phyloP scores from a whole-genome alignment of 2,797 vertebrate species.

The Nasua narica region DNA sequence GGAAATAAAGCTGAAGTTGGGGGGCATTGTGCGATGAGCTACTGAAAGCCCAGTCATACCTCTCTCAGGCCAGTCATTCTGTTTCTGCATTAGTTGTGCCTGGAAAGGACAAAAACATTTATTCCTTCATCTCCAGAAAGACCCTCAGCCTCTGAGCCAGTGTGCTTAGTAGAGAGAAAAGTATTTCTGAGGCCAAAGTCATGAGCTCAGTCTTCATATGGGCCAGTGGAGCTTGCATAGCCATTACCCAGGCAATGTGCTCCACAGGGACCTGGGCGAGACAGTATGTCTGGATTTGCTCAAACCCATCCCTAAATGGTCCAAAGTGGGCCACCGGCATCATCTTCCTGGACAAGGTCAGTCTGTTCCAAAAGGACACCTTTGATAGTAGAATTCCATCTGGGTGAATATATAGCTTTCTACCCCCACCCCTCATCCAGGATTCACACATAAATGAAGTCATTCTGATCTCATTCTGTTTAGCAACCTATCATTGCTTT shows the following conservation, averaged over 20 bases:
- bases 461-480: slow-evolving; percentile 25
- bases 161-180: slow-evolving; percentile 59
- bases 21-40: neutral
- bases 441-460: slow-evolving; percentile 41
- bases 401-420: slow-evolving; percentile 11
- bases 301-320: slow-evolving; percentile 46
- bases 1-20: slow-evolving; percentile 36
- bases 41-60: neutral
- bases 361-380: slow-evolving; percentile 41
- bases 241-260: slow-evolving; percentile 51
- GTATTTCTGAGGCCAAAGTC: slow-evolving; percentile 55
- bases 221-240: slow-evolving; percentile 61
- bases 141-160: slow-evolving; percentile 15
- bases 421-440: neutral
- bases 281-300: slow-evolving; percentile 69
- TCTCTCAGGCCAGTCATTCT: slow-evolving; percentile 12
- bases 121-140: slow-evolving; percentile 49
- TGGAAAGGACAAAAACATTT: slow-evolving; percentile 44
- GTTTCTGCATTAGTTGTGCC: slow-evolving; percentile 36
- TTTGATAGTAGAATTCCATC: slow-evolving; percentile 57
- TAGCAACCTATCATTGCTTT: neutral
- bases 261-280: slow-evolving; percentile 57
- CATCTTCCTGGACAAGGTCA: slow-evolving; percentile 55
- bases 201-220: slow-evolving; percentile 62
- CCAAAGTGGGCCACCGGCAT: slow-evolving; percentile 50